Evolutionary conservation across 2,888 invertebrate species (phyloP), one percentile per base, ranked within the genome.

Genomic region (Andrena flavipes): DNA sequence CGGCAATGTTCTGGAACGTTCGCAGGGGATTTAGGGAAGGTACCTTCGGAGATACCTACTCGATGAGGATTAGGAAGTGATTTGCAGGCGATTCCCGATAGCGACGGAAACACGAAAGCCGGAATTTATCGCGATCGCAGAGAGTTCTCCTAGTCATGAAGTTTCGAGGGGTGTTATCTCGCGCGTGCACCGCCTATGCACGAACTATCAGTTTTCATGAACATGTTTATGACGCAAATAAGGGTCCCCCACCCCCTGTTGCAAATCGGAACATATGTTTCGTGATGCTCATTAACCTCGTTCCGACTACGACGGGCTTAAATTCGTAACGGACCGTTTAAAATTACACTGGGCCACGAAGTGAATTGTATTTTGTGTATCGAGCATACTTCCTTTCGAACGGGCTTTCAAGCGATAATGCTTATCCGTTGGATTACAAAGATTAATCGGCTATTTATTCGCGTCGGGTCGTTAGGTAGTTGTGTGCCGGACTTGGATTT

Each of bases 41-140:
- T 87, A 87, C 88, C 85, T 88, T 77, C 72, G 75, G 76, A 79
- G 88, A 84, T 88, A 88, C 85, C 88, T 81, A 84, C 88, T 91
- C 89, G 87, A 86, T 87, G 83, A 88, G 91, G 91, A 91, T 92
- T 92, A 92, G 86, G 86, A 87, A 90, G 88, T 89, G 91, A 90
- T 91, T 91, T 91, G 90, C 91, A 89, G 90, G 88, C 90, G 90
- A 90, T 89, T 88, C 84, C 85, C 90, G 92, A 92, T 92, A 92
- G 90, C 89, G 89, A 86, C 85, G 86, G 89, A 87, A 89, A 85
- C 85, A 85, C 87, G 85, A 88, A 87, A 87, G 88, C 88, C 87
- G 84, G 91, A 92, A 91, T 92, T 91, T 91, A 92, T 91, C 92
- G 87, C 86, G 91, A 92, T 91, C 86, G 87, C 85, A 87, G 87